Percentiles rank a stretch among this genome's conserved stretches.
Conservation (phyloP, 2,797 vertebrate genomes). For the Amniataba percoides region DNA sequence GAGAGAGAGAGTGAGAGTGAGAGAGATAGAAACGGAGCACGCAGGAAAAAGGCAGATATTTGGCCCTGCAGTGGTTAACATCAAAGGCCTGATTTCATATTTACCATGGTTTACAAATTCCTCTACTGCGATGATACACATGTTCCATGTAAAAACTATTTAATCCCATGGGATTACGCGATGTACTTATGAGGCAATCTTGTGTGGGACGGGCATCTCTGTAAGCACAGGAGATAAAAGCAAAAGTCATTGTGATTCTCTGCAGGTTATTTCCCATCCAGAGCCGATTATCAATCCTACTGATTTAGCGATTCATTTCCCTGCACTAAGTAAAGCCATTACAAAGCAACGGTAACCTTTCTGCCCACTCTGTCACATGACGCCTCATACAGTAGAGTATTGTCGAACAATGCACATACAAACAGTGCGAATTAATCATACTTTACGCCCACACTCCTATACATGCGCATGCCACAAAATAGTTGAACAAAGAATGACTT, state of each 20-base stretch:
- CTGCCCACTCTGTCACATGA: conserved; percentile 18
- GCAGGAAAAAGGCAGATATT: conserved; percentile 30
- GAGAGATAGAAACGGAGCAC: conserved; percentile 31
- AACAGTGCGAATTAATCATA: conserved; percentile 13
- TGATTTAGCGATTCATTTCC: conserved; percentile 62
- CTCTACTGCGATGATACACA: conserved; percentile 44
- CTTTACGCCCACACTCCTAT: not conserved
- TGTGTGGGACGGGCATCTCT: conserved; percentile 44
- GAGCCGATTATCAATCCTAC: conserved; percentile 63
- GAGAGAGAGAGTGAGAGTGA: not conserved
- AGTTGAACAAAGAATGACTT: conserved; percentile 53
- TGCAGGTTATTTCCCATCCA: conserved; percentile 67
- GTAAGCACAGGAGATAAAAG: conserved; percentile 65
- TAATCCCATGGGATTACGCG: conserved; percentile 72
- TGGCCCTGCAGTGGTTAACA: conserved; percentile 58
- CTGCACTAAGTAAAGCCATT: conserved; percentile 46
- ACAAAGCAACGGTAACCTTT: conserved; percentile 41
- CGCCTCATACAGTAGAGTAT: not conserved
- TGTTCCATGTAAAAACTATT: conserved; percentile 66
- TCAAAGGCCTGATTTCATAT: conserved; percentile 64
- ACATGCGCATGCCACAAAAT: not conserved
- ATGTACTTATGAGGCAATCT: conserved; percentile 46
- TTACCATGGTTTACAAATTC: conserved; percentile 51
- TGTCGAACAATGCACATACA: conserved; percentile 10
- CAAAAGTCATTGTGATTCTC: conserved; percentile 69